Evolutionary conservation across 2,113 vertebrate genomes (phyloP), one percentile per base, ranked within the genome.

Genomic region (Accipiter virgatus): DNA sequence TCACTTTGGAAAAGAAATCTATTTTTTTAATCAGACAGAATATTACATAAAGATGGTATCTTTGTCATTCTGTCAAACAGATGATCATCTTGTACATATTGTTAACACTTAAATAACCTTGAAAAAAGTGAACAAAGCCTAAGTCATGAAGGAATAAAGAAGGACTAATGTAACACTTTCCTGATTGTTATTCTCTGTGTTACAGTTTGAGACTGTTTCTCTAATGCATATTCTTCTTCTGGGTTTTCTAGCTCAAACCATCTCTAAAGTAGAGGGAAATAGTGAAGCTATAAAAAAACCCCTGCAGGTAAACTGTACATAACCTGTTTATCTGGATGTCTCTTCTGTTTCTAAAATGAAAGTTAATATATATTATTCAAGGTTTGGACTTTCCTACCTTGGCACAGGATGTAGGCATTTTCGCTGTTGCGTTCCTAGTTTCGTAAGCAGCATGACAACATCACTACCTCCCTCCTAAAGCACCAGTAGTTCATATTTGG

Each of bases 371-470:
- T 15, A n/a, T 67, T 58, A 67, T 58, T 58, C 19, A 55, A 82
- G 13, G 5, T 4, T 58, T 78, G 15, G 14, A 9, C 16, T 82
- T 79, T 79, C 10, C 20, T 45, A 32, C 8, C 8, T 36, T 45
- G 42, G 12, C 7, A 75, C 25, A 34, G 16, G 14, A 40, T 50
- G 7, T 16, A 79, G 34, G 19, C 4, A 9, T 42, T 67, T 82
- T n/a, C 1, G 2, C 2, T 61, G 7, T 45, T 67, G 29, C 6
- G 11, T 50, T 81, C 15, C 21, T 10, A 13, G 7, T 38, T 90
- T 52, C 3, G 1, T 27, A 43, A 66, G 14, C 2, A 3, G 4
- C 9, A 5, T 29, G 17, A 36, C 2, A 42, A 17, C 25, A 19
- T 14, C 11, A 9, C 13, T 19, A 16, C 3, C 4, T 72, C 22